Conservation (phyloP, 1,140 invertebrate genomes). For the Eriosoma lanigerum region DNA sequence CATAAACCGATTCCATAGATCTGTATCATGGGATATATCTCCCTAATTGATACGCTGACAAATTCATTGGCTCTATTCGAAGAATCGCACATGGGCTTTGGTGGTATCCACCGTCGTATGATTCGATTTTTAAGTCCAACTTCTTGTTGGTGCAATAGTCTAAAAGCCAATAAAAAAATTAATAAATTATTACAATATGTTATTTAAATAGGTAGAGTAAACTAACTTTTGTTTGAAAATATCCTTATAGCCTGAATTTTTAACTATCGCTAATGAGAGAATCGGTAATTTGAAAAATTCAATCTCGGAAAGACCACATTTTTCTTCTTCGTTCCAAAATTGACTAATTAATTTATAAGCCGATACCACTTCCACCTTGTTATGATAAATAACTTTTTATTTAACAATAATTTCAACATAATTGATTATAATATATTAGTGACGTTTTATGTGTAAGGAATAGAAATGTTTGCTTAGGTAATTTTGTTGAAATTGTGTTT, state of each 20-base stretch:
- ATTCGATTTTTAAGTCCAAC: slow-evolving; percentile 10
- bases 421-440: no score
- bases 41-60: slow-evolving; percentile 19
- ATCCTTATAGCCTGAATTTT: slow-evolving; percentile 64
- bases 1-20: not conserved
- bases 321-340: slow-evolving; percentile 62
- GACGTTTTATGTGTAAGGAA: no score
- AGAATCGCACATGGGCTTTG: not conserved
- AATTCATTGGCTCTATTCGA: not conserved
- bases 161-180: no score
- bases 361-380: slow-evolving; percentile 62
- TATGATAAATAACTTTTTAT: no score
- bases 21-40: slow-evolving; percentile 16
- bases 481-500: no score
- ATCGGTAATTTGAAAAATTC: slow-evolving; percentile 62
- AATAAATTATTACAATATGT: no score
- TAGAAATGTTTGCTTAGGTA: no score
- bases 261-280: slow-evolving; percentile 61
- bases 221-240: slow-evolving; percentile 61
- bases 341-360: slow-evolving; percentile 58
- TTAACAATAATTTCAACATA: no score
- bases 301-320: slow-evolving; percentile 64
- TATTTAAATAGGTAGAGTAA: no score
- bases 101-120: not conserved
- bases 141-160: slow-evolving; percentile 26